Percentiles rank a stretch among this genome's conserved stretches.
Evolutionary conservation across 1,140 invertebrate species (phyloP).

Genomic region (Camponotus pennsylvanicus): DNA sequence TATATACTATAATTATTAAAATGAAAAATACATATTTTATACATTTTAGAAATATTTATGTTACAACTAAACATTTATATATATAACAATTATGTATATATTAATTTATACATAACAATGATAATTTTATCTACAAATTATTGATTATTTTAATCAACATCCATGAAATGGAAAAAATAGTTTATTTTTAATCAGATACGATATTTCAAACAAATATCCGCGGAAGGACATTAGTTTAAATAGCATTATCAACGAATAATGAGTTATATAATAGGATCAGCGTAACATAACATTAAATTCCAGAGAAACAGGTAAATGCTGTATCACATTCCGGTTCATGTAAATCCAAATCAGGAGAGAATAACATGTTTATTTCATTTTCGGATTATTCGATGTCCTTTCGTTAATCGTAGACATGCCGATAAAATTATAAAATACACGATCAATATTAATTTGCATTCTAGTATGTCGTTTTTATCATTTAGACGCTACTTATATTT

Average conservation of each 20-base stretch:
- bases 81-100: background rate
- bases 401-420: background rate
- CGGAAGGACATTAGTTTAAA: background rate
- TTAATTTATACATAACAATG: background rate
- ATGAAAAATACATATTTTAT: background rate
- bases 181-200: background rate
- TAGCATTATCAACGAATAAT: background rate
- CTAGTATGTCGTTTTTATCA: background rate
- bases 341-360: slow-evolving; percentile 18
- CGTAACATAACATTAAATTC: slow-evolving; percentile 25
- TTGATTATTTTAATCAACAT: background rate
- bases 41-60: background rate
- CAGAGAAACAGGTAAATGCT: background rate
- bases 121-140: slow-evolving; percentile 17
- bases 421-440: background rate
- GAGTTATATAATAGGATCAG: slow-evolving; percentile 12
- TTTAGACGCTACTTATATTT: background rate
- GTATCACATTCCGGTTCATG: background rate
- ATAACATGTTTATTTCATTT: slow-evolving; percentile 31
- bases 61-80: background rate
- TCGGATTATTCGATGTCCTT: background rate
- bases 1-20: background rate
- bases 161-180: background rate
- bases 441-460: background rate
- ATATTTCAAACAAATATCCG: background rate